Conservation (phyloP, 23 tunicate species). For the Diplosoma virens region DNA sequence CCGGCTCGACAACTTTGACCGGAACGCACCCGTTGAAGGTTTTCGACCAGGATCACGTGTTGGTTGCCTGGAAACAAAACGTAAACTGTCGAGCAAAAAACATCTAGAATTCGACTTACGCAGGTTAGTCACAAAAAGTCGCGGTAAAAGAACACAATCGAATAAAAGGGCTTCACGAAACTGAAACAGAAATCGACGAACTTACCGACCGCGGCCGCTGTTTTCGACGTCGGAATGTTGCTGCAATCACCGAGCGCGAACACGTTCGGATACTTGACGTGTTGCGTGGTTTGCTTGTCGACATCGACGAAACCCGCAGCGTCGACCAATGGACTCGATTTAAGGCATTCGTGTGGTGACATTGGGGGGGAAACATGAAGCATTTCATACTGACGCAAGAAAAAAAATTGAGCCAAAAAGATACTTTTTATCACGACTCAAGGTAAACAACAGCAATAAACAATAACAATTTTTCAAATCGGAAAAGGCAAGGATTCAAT, state of each 20-base stretch:
- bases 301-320: slow-evolving; percentile 91
- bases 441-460: too few species aligned
- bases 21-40: slow-evolving; percentile 32
- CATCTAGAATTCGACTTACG: background rate
- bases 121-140: too few species aligned
- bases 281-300: slow-evolving; percentile 69
- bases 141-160: too few species aligned
- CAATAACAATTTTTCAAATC: too few species aligned
- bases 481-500: too few species aligned
- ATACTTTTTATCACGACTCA: background rate
- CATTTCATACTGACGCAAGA: slow-evolving; percentile 66
- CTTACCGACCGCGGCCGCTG: slow-evolving; percentile 95
- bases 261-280: slow-evolving; percentile 62
- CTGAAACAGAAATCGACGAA: too few species aligned
- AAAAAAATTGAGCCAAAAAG: background rate
- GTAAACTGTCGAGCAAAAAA: too few species aligned
- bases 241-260: slow-evolving; percentile 96
- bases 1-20: slow-evolving; percentile 21
- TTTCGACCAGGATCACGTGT: slow-evolving; percentile 51
- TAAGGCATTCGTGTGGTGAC: slow-evolving; percentile 51
- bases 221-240: slow-evolving; percentile 89
- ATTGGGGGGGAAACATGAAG: slow-evolving; percentile 88
- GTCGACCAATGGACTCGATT: slow-evolving; percentile 45
- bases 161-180: too few species aligned
- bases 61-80: slow-evolving; percentile 46